Evolutionary conservation across 2,888 invertebrate genomes (phyloP).

Genomic region (Xestia sexstrigata): DNA sequence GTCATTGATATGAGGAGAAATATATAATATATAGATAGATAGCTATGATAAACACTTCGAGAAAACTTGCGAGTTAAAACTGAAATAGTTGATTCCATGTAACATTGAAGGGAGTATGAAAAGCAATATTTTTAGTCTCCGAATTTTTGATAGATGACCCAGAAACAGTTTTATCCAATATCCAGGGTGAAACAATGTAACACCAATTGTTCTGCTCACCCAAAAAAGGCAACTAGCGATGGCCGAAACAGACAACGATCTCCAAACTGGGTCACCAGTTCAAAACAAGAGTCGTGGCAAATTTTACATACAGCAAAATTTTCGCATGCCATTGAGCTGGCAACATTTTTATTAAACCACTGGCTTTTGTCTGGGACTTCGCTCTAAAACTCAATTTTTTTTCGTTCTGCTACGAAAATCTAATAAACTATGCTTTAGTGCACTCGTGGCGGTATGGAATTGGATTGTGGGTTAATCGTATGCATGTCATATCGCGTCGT

Average conservation of each 20-base stretch:
- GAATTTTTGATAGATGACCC: slow-evolving; percentile 13
- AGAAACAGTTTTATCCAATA: slow-evolving; percentile 36
- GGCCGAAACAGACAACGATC: slow-evolving; percentile 50
- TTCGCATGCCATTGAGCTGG: slow-evolving; percentile 53
- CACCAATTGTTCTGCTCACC: slow-evolving; percentile 37
- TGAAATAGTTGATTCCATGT: neutral
- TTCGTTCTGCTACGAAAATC: slow-evolving; percentile 56
- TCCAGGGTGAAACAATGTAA: slow-evolving; percentile 32
- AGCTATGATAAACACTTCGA: neutral
- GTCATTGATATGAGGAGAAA: too few relatives aligned
- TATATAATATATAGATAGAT: too few relatives aligned
- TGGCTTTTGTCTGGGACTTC: slow-evolving; percentile 64
- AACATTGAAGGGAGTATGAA: neutral
- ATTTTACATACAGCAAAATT: slow-evolving; percentile 53
- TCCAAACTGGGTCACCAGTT: slow-evolving; percentile 59
- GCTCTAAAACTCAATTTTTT: slow-evolving; percentile 71
- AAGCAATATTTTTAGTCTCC: neutral
- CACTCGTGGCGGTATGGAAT: slow-evolving; percentile 31
- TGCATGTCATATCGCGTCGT: slow-evolving; percentile 36
- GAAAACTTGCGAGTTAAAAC: neutral
- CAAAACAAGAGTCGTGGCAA: slow-evolving; percentile 46
- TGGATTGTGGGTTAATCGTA: slow-evolving; percentile 54
- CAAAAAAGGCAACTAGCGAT: slow-evolving; percentile 50
- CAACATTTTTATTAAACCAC: slow-evolving; percentile 77
- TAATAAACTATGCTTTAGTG: slow-evolving; percentile 72